Evolutionary conservation across 2,888 invertebrate species (phyloP).

Genomic region (Zootermopsis nevadensis): DNA sequence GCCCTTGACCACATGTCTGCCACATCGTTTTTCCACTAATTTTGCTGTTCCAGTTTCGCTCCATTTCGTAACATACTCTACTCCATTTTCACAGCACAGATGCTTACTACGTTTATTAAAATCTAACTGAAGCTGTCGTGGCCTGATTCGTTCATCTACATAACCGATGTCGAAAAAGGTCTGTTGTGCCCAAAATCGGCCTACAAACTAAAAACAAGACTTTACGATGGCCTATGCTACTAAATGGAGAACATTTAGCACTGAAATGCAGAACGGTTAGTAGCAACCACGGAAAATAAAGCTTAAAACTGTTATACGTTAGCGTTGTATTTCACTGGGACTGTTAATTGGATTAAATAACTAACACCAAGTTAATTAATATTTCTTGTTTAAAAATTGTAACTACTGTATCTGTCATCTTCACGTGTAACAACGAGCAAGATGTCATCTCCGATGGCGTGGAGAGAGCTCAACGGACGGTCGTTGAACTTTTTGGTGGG

Average conservation of each 20-base stretch:
- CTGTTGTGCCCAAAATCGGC: not conserved
- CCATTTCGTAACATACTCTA: not conserved
- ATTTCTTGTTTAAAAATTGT: constrained; percentile 32
- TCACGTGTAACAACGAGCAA: constrained; percentile 49
- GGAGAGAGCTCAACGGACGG: not conserved
- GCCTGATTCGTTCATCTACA: not conserved
- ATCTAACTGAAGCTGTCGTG: not conserved
- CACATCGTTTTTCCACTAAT: not conserved
- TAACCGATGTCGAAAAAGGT: not conserved
- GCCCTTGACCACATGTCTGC: constrained; percentile 6
- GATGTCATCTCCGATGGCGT: constrained; percentile 39
- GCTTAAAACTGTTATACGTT: not conserved
- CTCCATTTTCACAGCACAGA: not conserved
- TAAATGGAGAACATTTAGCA: not conserved
- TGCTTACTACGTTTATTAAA: not conserved
- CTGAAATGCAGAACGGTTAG: not conserved
- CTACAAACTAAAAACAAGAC: not conserved
- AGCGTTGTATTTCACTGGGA: not conserved
- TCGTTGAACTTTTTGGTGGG: not conserved
- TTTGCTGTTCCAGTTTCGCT: not conserved
- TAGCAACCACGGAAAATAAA: not conserved
- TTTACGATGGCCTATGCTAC: not conserved
- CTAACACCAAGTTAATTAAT: constrained; percentile 22
- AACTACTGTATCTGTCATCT: constrained; percentile 48
- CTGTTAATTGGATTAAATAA: not conserved